A percentile compares a stretch with the other conserved stretches of the same genome.
phyloP scores from a whole-genome alignment of 2,797 vertebrate genomes.

The Acestrorhynchus altus region DNA sequence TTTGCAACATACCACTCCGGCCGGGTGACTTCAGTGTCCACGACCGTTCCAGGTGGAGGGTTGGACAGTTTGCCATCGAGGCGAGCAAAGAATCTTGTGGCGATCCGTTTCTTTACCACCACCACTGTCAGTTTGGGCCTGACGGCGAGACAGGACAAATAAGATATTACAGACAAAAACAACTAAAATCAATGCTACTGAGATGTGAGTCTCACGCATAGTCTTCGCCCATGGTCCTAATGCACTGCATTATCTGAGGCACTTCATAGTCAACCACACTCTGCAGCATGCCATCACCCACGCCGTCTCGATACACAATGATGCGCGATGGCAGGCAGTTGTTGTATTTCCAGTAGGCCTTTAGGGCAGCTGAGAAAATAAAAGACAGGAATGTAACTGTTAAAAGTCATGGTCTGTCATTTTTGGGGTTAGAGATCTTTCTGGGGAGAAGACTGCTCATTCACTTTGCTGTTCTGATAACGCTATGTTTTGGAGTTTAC shows the following conservation, averaged over 20 bases:
- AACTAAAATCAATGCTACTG: no score
- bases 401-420: no score
- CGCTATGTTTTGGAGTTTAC: no score
- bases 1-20: slow-evolving; percentile 91
- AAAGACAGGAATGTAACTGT: not conserved
- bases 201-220: slow-evolving; percentile 80
- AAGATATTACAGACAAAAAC: slow-evolving; percentile 23
- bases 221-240: slow-evolving; percentile 82
- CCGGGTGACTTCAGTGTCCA: slow-evolving; percentile 90
- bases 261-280: slow-evolving; percentile 91
- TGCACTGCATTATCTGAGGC: slow-evolving; percentile 87
- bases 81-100: slow-evolving; percentile 85
- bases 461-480: no score
- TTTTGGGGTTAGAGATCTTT: no score
- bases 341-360: slow-evolving; percentile 85
- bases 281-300: slow-evolving; percentile 92
- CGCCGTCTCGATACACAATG: slow-evolving; percentile 93
- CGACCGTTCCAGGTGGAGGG: slow-evolving; percentile 90
- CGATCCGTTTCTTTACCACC: slow-evolving; percentile 93
- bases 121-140: slow-evolving; percentile 92
- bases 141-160: not conserved
- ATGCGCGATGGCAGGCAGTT: slow-evolving; percentile 87
- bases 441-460: no score
- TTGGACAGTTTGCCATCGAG: slow-evolving; percentile 78
- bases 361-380: slow-evolving; percentile 83